Base-by-base conservation (phyloP, 2,113 vertebrate genomes). In the Myiopsitta monachus region DNA sequence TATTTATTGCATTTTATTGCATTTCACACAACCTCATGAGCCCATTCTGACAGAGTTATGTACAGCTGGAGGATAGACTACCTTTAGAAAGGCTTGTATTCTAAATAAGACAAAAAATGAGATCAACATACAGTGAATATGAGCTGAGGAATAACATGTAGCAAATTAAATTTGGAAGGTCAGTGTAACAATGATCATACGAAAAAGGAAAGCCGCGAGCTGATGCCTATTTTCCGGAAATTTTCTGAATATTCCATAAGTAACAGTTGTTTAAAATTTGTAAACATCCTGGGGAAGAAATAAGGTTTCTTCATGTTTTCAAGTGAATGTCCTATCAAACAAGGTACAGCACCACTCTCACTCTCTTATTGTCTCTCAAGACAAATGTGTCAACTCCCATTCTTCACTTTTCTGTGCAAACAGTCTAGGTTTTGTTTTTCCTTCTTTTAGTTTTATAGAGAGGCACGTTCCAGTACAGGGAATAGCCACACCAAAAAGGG, bases 1-100 rank as follows among this genome's bases (percentile, higher is more conserved):
- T 90, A 93, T 88, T 94, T 88, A 88, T 92, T 83, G 21, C 52
- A n/a, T 78, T 96, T 93, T 93, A 93, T 69, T 86, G 39, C 27
- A 49, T 85, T 93, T 90, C 86, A 92, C 18, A 36, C 18, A 72
- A 41, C 33, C n/a, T 92, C 61, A 41, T 10, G 16, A 93, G 54
- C 36, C 64, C 7, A 16, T 95, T 90, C 69, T 76, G 47, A 88
- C 55, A 91, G 73, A 83, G 22, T 90, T 90, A 92, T 67, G 30
- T 72, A 78, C 79, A 78, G 39, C 73, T 90, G 36, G 69, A 88
- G 95, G 68, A 90, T 38, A 59, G 18, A 52, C 13, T 86, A 44
- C 76, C 17, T 92, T 90, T 3, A 5, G 47, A 90, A 90, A 78
- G 36, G 7, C 47, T 79, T 90, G 28, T 88, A 68, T 90, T 82